A percentile compares a stretch with the other conserved stretches of the same genome.
Conservation (phyloP, 2,888 invertebrate genomes). For the Agonopterix subpropinquella region DNA sequence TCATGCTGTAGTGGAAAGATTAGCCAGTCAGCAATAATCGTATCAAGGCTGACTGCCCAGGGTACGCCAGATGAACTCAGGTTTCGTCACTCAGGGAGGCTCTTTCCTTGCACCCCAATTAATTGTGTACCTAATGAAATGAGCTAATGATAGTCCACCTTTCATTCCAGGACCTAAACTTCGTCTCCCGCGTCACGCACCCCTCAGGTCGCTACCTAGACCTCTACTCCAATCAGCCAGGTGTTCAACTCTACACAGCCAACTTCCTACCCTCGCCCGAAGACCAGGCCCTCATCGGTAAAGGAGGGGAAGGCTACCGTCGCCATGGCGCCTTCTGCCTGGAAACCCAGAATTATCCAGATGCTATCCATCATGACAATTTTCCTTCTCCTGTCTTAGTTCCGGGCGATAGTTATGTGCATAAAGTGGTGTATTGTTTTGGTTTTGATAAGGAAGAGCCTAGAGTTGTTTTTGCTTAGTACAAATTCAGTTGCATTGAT, state of each 20-base stretch:
- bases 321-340: slow-evolving; percentile 90
- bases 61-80: too few relatives aligned
- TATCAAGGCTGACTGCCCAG: too few relatives aligned
- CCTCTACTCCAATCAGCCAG: slow-evolving; percentile 90
- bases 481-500: too few relatives aligned
- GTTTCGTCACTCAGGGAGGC: too few relatives aligned
- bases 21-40: too few relatives aligned
- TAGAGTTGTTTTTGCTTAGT: too few relatives aligned
- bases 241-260: slow-evolving; percentile 92
- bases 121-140: too few relatives aligned
- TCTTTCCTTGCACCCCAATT: too few relatives aligned
- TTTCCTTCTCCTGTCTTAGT: slow-evolving; percentile 83
- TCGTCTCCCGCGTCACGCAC: slow-evolving; percentile 76
- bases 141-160: too few relatives aligned
- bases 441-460: slow-evolving; percentile 38
- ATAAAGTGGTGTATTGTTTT: slow-evolving; percentile 83
- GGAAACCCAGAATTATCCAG: slow-evolving; percentile 95
- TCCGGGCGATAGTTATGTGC: slow-evolving; percentile 83
- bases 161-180: slow-evolving; percentile 35
- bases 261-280: slow-evolving; percentile 79
- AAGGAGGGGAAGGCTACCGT: slow-evolving; percentile 70
- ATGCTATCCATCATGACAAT: slow-evolving; percentile 87
- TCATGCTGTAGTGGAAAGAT: too few relatives aligned
- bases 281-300: slow-evolving; percentile 50
- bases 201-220: slow-evolving; percentile 83